These are phyloP conservation scores for Heteronetta atricapilla DNA, from an alignment of 2,113 vertebrate genomes.

Conservation along the genomic window DNA sequence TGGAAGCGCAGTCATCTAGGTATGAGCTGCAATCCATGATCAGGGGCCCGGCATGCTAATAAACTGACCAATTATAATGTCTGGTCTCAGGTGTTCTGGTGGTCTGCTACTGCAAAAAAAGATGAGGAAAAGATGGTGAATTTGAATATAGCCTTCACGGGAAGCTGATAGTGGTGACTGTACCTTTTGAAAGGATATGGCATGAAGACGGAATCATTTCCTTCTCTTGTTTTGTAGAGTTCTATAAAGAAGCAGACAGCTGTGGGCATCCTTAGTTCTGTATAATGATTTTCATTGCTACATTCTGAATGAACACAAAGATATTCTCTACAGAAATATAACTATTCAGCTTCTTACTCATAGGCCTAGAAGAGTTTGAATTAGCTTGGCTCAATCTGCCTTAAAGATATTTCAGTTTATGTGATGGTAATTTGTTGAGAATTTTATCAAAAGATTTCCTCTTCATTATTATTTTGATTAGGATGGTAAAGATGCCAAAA, in stretches of 20 bases:
- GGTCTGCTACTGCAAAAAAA: not conserved
- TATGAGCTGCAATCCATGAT: not conserved
- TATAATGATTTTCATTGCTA: not conserved
- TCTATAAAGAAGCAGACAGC: not conserved
- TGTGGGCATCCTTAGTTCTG: not conserved
- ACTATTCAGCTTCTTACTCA: not conserved
- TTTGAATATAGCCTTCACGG: not conserved
- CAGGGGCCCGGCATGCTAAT: not conserved
- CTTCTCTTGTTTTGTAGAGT: no score
- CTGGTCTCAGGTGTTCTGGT: not conserved
- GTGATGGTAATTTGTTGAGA: not conserved
- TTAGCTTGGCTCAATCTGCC: not conserved
- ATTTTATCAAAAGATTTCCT: not conserved
- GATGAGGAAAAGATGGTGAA: not conserved
- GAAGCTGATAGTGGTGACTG: not conserved
- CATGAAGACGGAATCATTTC: not conserved
- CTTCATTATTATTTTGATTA: not conserved
- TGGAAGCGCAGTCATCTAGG: no score
- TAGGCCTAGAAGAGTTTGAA: not conserved
- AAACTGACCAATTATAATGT: not conserved
- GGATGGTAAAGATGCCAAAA: not conserved
- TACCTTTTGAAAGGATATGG: not conserved
- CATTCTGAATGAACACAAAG: not conserved
- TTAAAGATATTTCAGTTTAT: not conserved
- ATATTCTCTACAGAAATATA: not conserved